Percentiles rank a stretch among this genome's conserved stretches.
Conservation (phyloP, 2,113 vertebrate species). For the Bucco capensis region DNA sequence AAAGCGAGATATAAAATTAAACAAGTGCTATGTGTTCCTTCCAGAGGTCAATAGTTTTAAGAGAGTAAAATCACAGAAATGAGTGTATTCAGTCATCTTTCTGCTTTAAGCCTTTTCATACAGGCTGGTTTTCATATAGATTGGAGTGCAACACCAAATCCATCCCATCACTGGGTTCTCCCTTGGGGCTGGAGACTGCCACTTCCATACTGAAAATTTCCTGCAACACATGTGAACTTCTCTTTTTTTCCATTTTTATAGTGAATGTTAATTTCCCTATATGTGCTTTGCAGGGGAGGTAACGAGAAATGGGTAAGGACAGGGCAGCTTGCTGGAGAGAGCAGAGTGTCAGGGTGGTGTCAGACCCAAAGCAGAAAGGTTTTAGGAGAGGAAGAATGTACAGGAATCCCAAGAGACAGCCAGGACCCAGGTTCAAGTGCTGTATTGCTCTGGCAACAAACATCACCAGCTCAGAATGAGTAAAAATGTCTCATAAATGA, state of each 20-base stretch:
- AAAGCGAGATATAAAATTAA: background rate
- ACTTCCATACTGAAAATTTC: background rate
- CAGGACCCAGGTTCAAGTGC: background rate
- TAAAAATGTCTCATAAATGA: background rate
- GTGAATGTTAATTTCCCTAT: background rate
- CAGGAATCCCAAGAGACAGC: background rate
- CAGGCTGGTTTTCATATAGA: background rate
- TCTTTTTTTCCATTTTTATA: background rate
- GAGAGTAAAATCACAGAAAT: background rate
- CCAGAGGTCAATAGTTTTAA: background rate
- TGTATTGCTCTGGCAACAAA: background rate
- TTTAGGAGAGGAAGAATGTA: background rate
- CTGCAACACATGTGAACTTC: background rate
- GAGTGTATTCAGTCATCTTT: background rate
- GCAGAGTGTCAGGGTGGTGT: background rate
- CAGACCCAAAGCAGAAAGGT: background rate
- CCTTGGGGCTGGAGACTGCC: background rate
- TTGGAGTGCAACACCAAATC: background rate
- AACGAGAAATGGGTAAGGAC: background rate
- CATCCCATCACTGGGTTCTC: background rate
- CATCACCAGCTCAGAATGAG: background rate
- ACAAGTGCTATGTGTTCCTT: background rate
- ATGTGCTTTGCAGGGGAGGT: background rate
- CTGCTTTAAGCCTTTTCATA: background rate
- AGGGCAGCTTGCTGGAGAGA: background rate